Percentiles rank a stretch among this genome's conserved stretches.
Conservation (phyloP, 2,888 invertebrate species). For the Bhutanitis thaidina region DNA sequence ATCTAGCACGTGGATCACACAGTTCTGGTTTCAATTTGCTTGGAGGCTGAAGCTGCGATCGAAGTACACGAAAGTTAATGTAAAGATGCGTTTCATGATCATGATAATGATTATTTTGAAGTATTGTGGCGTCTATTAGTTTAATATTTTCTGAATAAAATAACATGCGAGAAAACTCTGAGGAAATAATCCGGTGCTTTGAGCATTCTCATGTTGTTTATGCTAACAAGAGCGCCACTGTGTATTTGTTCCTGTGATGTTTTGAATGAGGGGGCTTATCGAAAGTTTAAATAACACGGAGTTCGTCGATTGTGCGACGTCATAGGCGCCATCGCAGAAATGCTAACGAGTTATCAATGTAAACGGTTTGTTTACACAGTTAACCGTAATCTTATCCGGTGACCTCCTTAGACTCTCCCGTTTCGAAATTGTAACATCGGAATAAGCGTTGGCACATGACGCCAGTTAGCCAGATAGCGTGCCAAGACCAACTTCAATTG, state of each 20-base stretch:
- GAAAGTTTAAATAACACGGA: conserved; percentile 34
- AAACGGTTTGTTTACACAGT: conserved; percentile 78
- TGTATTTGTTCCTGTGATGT: conserved; percentile 21
- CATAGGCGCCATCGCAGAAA: conserved; percentile 73
- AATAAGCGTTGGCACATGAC: conserved; percentile 27
- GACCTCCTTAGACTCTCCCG: conserved; percentile 77
- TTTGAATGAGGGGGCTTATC: conserved; percentile 47
- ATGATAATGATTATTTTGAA: too few species aligned
- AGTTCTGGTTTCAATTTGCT: background rate
- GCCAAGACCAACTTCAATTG: conserved; percentile 4
- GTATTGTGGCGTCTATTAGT: too few species aligned
- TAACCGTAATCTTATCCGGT: conserved; percentile 78
- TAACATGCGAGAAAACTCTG: background rate
- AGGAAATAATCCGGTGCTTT: background rate
- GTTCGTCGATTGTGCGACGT: conserved; percentile 50
- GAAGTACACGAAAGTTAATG: background rate
- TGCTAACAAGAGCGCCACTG: conserved; percentile 3
- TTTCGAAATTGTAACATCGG: conserved; percentile 74
- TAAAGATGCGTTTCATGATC: too few species aligned
- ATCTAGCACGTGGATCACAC: conserved; percentile 25
- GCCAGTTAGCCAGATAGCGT: conserved; percentile 13
- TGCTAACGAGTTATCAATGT: conserved; percentile 74
- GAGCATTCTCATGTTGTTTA: background rate
- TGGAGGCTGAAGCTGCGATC: conserved; percentile 5
- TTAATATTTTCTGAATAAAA: too few species aligned